These are phyloP conservation scores for Rutilus rutilus DNA, from an alignment of 2,113 vertebrate species.

Conservation along the genomic window DNA sequence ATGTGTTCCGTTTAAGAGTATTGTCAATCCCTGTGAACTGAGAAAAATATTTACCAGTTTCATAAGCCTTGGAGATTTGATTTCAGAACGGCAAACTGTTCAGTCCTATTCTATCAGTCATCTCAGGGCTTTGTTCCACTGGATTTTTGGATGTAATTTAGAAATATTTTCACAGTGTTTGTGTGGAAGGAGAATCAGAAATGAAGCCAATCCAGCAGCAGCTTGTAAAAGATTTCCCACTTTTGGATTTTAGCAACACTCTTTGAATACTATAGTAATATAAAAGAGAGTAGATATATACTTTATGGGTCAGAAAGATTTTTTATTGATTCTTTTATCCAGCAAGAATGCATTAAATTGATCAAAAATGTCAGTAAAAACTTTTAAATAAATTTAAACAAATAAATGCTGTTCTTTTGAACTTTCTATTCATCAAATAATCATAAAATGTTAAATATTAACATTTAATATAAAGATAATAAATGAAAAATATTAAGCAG, in stretches of 20 bases:
- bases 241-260: not conserved
- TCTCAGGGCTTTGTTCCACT: not conserved
- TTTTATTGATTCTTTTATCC: too few relatives aligned
- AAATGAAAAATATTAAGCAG: too few relatives aligned
- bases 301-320: not conserved
- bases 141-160: not conserved
- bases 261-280: not conserved
- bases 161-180: not conserved
- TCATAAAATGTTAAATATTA: too few relatives aligned
- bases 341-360: too few relatives aligned
- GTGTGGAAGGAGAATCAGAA: not conserved
- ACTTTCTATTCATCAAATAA: too few relatives aligned
- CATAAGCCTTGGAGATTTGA: not conserved
- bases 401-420: too few relatives aligned
- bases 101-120: not conserved
- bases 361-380: too few relatives aligned
- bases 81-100: not conserved
- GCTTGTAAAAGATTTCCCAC: not conserved
- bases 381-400: too few relatives aligned
- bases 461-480: too few relatives aligned
- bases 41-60: conserved; percentile 9
- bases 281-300: not conserved
- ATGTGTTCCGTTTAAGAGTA: not conserved
- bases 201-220: not conserved
- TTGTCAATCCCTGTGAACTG: not conserved